Evolutionary conservation across 1,140 invertebrate genomes (phyloP).

Genomic region (Oreohelix idahoensis): DNA sequence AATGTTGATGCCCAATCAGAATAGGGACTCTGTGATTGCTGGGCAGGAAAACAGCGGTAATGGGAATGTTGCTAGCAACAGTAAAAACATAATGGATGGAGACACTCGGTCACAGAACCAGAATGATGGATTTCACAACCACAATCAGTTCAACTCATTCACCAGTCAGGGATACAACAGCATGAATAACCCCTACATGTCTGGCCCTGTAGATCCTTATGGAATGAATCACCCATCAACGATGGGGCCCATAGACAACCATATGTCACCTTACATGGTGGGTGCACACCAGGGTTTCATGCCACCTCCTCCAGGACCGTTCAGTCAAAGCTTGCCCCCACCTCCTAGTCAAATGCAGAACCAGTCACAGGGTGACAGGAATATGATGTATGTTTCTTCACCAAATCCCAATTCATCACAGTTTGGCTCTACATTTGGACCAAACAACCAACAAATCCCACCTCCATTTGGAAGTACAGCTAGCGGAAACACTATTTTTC

Average conservation of each 20-base stretch:
- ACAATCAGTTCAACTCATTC: neutral
- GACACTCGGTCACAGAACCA: neutral
- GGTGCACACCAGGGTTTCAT: slow-evolving; percentile 27
- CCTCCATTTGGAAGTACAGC: slow-evolving; percentile 16
- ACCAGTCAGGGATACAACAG: slow-evolving; percentile 26
- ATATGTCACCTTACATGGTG: slow-evolving; percentile 16
- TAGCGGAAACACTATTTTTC: slow-evolving; percentile 1
- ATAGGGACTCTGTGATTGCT: neutral
- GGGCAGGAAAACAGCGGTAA: neutral
- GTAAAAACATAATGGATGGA: slow-evolving; percentile 2
- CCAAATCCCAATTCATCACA: slow-evolving; percentile 1
- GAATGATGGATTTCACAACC: neutral
- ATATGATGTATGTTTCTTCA: slow-evolving; percentile 25
- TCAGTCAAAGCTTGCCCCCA: slow-evolving; percentile 24
- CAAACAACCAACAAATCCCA: neutral
- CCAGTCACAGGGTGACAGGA: neutral
- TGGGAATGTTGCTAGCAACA: slow-evolving; percentile 4
- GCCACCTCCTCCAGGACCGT: slow-evolving; percentile 21
- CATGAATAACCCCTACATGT: slow-evolving; percentile 32
- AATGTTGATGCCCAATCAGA: neutral
- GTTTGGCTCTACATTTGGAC: neutral
- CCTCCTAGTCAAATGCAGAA: slow-evolving; percentile 17
- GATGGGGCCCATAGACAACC: slow-evolving; percentile 8
- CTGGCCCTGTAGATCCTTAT: neutral
- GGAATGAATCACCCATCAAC: neutral